A percentile compares a stretch with the other conserved stretches of the same genome.
These are phyloP conservation scores for Diarsia dahlii DNA, from an alignment of 2,888 invertebrate species.

Conservation along the genomic window DNA sequence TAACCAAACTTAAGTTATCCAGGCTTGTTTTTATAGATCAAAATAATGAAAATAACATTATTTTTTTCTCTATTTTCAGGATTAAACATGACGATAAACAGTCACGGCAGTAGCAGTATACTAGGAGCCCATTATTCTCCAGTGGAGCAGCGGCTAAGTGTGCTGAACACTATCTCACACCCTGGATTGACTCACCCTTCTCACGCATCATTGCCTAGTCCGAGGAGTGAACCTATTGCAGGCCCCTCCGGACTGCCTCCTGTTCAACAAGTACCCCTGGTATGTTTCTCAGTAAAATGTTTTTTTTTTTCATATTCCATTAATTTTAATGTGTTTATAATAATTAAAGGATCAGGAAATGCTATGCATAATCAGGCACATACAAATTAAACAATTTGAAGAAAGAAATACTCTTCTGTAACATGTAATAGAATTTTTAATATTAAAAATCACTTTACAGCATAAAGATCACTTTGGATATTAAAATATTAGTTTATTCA, in stretches of 20 bases:
- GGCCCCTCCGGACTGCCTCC: constrained; percentile 96
- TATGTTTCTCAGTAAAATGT: constrained; percentile 78
- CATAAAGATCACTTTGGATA: neutral
- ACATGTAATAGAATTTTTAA: no score
- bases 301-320: constrained; percentile 4
- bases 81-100: constrained; percentile 92
- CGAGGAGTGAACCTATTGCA: constrained; percentile 93
- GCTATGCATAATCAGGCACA: neutral
- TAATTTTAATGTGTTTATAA: neutral
- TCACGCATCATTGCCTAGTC: constrained; percentile 91
- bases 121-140: constrained; percentile 85
- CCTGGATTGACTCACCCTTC: constrained; percentile 84
- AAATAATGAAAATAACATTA: neutral
- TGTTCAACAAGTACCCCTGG: constrained; percentile 97
- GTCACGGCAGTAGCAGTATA: constrained; percentile 81
- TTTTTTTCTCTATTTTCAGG: constrained; percentile 75
- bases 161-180: constrained; percentile 83
- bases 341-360: neutral
- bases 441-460: no score
- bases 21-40: neutral
- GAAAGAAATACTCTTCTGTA: no score
- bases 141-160: constrained; percentile 85
- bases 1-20: neutral
- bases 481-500: neutral
- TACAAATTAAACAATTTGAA: no score